Evolutionary conservation across 2,797 vertebrate genomes (phyloP), one percentile per base, ranked within the genome.

Genomic region (Carapus acus): DNA sequence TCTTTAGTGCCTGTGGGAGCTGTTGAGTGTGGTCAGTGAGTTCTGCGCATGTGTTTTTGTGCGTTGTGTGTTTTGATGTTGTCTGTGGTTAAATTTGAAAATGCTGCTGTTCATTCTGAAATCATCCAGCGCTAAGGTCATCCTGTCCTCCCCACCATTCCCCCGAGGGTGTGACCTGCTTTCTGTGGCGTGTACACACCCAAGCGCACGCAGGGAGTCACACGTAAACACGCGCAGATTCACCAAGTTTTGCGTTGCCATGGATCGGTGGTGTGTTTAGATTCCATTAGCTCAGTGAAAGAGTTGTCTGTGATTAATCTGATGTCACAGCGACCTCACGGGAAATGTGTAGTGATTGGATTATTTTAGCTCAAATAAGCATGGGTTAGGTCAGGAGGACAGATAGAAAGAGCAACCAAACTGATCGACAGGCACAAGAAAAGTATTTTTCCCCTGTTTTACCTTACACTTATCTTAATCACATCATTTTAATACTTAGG

Each of bases 1-100:
- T 69, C 43, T 50, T n/a, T 33, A 16, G 43, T 24, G 65, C 68
- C 66, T 58, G 24, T 40, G 69, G 56, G 67, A 49, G 34, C 38
- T 66, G 17, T 66, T 53, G 49, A 17, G 19, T 59, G 54, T 31
- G 27, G 40, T 29, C 2, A 1, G n/a, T 33, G 14, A 24, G 15
- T 38, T 21, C 31, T 21, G 20, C 21, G 29, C 24, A 43, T 42
- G 22, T 36, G 48, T 39, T 38, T 37, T 11, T 45, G 43, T 36
- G 39, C 33, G 48, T 40, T 33, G 12, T 41, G 43, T 34, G 39
- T 65, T 45, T 62, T 60, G 37, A 33, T 33, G 39, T 42, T 58
- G 65, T 9, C 18, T 17, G 15, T 37, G 48, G 53, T 49, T 20
- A 5, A 15, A 31, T 67, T n/a, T 54, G 4, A 45, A 52, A 46